A percentile compares a stretch with the other conserved stretches of the same genome.
phyloP scores from a whole-genome alignment of 2,797 vertebrate species.

The Apodemus agrarius region DNA sequence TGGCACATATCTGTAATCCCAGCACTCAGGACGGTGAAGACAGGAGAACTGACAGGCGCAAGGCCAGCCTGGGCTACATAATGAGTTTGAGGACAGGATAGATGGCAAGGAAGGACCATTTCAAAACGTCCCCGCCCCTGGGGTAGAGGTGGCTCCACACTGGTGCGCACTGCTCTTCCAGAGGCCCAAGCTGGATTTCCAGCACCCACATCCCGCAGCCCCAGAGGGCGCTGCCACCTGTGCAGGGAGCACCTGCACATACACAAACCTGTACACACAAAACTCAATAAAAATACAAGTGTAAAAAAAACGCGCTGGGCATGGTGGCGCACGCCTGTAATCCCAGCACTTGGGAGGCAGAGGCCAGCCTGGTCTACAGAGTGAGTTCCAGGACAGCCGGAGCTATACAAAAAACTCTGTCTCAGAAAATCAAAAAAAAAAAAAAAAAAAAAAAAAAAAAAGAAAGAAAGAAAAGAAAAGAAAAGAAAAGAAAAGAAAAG shows the following conservation, averaged over 20 bases:
- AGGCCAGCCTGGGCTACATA: neutral
- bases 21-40: neutral
- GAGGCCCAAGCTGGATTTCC: neutral
- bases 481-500: no score
- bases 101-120: no score
- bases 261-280: neutral
- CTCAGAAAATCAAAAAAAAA: no score
- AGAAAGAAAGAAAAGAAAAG: no score
- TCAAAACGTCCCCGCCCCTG: neutral
- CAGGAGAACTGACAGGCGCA: neutral
- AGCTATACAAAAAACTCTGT: no score
- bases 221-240: neutral
- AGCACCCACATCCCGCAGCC: neutral
- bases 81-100: neutral
- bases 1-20: neutral
- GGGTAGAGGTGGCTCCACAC: neutral
- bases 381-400: no score
- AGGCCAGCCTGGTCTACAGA: no score
- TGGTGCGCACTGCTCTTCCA: neutral
- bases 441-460: no score
- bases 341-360: no score
- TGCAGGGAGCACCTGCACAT: neutral
- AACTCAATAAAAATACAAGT: neutral
- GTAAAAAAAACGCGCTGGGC: no score
- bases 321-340: no score